Conservation (phyloP, 2,113 vertebrate species). For the Trichomycterus rosablanca region DNA sequence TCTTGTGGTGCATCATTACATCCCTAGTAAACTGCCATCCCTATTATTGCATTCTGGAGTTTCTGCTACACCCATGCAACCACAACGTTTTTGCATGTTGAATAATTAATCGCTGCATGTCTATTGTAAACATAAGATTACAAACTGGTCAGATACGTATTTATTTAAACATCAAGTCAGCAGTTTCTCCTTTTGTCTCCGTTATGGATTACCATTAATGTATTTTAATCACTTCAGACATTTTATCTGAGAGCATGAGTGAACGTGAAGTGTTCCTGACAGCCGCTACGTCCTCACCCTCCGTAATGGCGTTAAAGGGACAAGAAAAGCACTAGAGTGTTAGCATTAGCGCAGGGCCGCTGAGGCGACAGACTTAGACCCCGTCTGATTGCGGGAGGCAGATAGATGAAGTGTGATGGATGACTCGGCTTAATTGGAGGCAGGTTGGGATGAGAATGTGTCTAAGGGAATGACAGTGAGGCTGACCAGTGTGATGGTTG, state of each 20-base stretch:
- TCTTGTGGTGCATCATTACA: too few relatives aligned
- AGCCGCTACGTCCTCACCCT: slow-evolving; percentile 38
- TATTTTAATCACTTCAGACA: background rate
- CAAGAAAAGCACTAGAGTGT: slow-evolving; percentile 20
- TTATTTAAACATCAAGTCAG: too few relatives aligned
- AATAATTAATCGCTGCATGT: too few relatives aligned
- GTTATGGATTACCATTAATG: too few relatives aligned
- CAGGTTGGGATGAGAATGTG: slow-evolving; percentile 28
- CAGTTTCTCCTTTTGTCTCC: too few relatives aligned
- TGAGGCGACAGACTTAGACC: too few relatives aligned
- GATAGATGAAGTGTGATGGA: slow-evolving; percentile 31
- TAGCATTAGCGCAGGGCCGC: slow-evolving; percentile 8
- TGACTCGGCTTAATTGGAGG: slow-evolving; percentile 17
- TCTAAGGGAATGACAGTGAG: slow-evolving; percentile 15
- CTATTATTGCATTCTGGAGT: too few relatives aligned
- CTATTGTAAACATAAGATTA: background rate
- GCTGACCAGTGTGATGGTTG: slow-evolving; percentile 11
- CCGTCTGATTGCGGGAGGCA: too few relatives aligned
- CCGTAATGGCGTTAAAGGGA: slow-evolving; percentile 38
- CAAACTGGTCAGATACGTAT: too few relatives aligned
- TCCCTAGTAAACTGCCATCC: too few relatives aligned
- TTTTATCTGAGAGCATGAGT: slow-evolving; percentile 35
- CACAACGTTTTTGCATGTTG: background rate
- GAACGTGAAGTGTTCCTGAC: slow-evolving; percentile 40
- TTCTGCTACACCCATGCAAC: too few relatives aligned